A percentile compares a stretch with the other conserved stretches of the same genome.
Conservation (phyloP, 2,888 invertebrate genomes). For the Caenorhabditis panamensis region DNA sequence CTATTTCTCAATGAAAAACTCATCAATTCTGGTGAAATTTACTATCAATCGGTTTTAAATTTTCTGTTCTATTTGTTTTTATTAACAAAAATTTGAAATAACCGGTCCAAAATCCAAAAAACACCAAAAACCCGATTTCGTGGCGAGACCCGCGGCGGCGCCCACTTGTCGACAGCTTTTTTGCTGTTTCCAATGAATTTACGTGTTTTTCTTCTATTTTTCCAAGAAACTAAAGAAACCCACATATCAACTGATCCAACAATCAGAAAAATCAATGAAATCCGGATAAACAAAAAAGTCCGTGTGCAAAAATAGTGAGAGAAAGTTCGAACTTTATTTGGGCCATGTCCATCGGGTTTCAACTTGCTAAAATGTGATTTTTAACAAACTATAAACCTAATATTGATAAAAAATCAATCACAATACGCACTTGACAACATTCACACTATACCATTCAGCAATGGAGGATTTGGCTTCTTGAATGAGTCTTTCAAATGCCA, state of each 20-base stretch:
- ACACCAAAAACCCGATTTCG: not conserved
- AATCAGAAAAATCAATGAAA: conserved; percentile 53
- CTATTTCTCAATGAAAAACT: too few species aligned
- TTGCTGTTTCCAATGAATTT: not conserved
- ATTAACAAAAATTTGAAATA: too few species aligned
- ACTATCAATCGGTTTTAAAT: too few species aligned
- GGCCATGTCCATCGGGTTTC: conserved; percentile 26
- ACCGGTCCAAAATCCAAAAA: not conserved
- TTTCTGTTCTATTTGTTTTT: too few species aligned
- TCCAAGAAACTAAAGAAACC: conserved; percentile 18
- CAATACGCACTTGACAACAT: conserved; percentile 61
- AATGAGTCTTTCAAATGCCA: conserved; percentile 54
- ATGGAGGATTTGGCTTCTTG: conserved; percentile 51
- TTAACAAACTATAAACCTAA: not conserved
- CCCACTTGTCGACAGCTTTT: too few species aligned
- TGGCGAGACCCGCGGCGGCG: too few species aligned
- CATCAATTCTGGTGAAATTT: too few species aligned
- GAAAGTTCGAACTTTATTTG: conserved; percentile 47
- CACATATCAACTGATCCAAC: conserved; percentile 67
- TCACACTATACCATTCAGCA: conserved; percentile 62
- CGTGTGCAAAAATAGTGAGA: conserved; percentile 58
- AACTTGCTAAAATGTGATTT: conserved; percentile 48
- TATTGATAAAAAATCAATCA: not conserved
- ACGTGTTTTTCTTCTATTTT: not conserved
- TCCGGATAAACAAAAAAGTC: conserved; percentile 44